Base-by-base conservation (phyloP, 1,140 invertebrate species). In the Drosophila obscura region DNA sequence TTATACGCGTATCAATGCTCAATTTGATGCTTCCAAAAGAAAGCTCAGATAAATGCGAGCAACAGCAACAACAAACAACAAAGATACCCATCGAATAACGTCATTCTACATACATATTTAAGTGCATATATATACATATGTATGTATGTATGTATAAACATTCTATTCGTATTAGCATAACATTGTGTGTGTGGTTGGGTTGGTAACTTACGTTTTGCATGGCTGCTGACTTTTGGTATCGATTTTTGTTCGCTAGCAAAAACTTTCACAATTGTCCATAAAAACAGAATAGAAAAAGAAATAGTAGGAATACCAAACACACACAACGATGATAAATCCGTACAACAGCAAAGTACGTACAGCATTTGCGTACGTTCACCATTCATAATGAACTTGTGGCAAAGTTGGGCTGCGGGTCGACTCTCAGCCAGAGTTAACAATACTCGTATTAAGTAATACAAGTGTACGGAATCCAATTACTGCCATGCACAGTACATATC, bases 241-340 rank as follows among this genome's bases (percentile, higher is more conserved):
- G 72, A 74, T 74, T 74, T 74, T 74, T 56, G 71, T 46, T 49
- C 41, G 35, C 26, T 39, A 35, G 65, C 69, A 73, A 45, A 41
- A 74, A 74, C 28, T 74, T 74, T 16, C 51, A 57, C 53, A 65
- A 65, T 58, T 74, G 69, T 74, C 60, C 72, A 74, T 66, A 66
- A 74, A 66, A 74, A 59, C 13, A 35, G 64, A 71, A 60, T 46
- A 11, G n/a, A 1, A 15, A 39, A 9, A 2, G 11, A 4, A 19
- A 35, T 0, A 11, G 28, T 39, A 8, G 28, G 31, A 53, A 15
- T 41, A 41, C 13, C 31, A 53, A 53, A 22, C 15, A 22, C 11
- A 53, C 9, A 46, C 19, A 13, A 8, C 5, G 15, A 26, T 22
- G n/a, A 50, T 51, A 50, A 50, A 58, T 50, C 49, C 52, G 49